A percentile compares a stretch with the other conserved stretches of the same genome.
Conservation (phyloP, 1,140 invertebrate species). For the Dolichoris vasculosae region DNA sequence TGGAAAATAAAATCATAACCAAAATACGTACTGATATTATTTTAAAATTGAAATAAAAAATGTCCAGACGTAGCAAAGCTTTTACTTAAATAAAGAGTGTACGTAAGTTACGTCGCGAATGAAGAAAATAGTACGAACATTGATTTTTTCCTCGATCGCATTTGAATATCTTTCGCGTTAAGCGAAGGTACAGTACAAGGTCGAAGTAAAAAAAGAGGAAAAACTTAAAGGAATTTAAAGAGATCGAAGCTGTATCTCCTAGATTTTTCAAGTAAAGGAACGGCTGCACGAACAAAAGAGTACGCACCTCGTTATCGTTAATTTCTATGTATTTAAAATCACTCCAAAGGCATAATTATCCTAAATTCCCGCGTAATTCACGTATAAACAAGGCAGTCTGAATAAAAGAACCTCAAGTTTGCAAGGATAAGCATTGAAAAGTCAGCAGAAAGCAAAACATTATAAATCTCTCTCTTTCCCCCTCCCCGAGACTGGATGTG, state of each 20-base stretch:
- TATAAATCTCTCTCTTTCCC: conserved; percentile 20
- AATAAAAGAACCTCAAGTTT: neutral
- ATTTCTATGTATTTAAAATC: neutral
- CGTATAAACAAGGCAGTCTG: neutral
- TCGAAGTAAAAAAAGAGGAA: neutral
- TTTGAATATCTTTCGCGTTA: neutral
- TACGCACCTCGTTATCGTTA: neutral
- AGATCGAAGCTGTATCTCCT: neutral
- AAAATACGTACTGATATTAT: no score
- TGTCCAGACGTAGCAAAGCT: no score
- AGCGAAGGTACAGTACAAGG: neutral
- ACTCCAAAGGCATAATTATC: neutral
- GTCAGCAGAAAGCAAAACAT: conserved; percentile 2
- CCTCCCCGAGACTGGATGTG: neutral
- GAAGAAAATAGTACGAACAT: no score
- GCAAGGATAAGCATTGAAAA: conserved; percentile 1
- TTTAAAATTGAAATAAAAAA: no score
- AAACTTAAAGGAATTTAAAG: neutral
- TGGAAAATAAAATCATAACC: no score
- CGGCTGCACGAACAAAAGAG: neutral
- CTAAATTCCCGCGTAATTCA: neutral
- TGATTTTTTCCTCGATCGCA: no score
- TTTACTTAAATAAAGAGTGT: no score
- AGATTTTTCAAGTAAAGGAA: neutral
- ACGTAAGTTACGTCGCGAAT: no score